Percentiles rank a stretch among this genome's conserved stretches.
These are phyloP conservation scores for Piprites chloris DNA, from an alignment of 2,113 vertebrate species.

Conservation along the genomic window DNA sequence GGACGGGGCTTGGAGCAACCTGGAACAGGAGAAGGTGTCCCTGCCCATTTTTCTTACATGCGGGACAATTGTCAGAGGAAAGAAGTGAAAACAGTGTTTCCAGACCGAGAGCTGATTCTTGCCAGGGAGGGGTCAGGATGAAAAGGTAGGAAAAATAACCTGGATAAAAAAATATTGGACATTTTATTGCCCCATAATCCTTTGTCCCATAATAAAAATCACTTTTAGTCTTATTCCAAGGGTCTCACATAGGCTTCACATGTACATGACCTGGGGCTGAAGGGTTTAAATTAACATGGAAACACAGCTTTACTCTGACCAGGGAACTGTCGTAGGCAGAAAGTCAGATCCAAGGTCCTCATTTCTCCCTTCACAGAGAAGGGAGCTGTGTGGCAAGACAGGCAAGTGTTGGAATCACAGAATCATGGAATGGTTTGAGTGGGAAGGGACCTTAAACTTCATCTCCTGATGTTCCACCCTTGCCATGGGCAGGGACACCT, in stretches of 20 bases:
- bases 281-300: not conserved
- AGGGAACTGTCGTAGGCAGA: not conserved
- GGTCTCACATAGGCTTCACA: not conserved
- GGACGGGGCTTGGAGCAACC: not conserved
- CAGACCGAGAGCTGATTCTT: not conserved
- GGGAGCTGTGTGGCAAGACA: not conserved
- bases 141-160: not conserved
- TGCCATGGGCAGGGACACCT: not conserved
- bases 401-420: not conserved
- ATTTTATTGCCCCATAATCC: not conserved
- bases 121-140: not conserved
- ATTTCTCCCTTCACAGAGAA: not conserved
- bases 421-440: fast-evolving
- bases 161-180: not conserved
- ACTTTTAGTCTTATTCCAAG: not conserved
- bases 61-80: not conserved
- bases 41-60: not conserved
- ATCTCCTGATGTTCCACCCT: not conserved
- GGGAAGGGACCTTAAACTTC: not conserved
- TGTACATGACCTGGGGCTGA: fast-evolving
- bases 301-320: not conserved
- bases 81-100: not conserved
- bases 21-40: not conserved
- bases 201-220: not conserved
- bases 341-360: not conserved